Evolutionary conservation across 37 sponge, comb jelly and placozoan species (phyloP), one percentile per base, ranked within the genome.

Genomic region (Halichondria panicea): DNA sequence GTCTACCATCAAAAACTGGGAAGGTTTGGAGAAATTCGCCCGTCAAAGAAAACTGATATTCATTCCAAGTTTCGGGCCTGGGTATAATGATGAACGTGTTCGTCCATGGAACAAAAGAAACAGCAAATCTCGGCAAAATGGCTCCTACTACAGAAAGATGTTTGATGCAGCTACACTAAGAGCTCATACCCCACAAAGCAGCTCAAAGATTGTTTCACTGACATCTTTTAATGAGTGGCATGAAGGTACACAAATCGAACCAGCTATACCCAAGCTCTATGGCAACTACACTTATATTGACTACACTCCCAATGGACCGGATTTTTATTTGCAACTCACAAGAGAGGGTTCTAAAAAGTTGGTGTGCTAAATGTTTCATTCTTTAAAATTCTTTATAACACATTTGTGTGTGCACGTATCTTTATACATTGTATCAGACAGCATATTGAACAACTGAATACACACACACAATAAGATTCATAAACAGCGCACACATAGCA

Each of bases 201-300:
- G 15, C 9, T 6, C 18, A 33, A 39, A 68, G 27, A 22, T 92
- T n/a, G 46, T 94, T 7, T 91, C 92, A 27, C 74, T 94, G 11
- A 94, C 92, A 12, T 91, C 95, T 0, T 94, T 91, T 70, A 94
- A 94, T 40, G 95, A 94, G 71, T 94, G 95, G 95, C 89, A 88
- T 50, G 95, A 94, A 80, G 95, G 95, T 1, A 94, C 95, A 30
- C 95, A 94, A 70, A 94, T 94, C 6, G 95, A 94, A 58, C 66
- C 88, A 1, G 89, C 95, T 4, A 39, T 91, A 2, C 89, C 81
- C 0, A 85, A 93, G 61, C 30, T 2, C 0, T 46, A 25, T 27
- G 12, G n/a, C 19, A 36, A 38, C 0, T 74, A 46, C 54, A 60
- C 45, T 0, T 92, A 88, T 39, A 4, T 66, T 30, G 85, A 92